Evolutionary conservation across 2,113 vertebrate species (phyloP).

Genomic region (Candoia aspera): DNA sequence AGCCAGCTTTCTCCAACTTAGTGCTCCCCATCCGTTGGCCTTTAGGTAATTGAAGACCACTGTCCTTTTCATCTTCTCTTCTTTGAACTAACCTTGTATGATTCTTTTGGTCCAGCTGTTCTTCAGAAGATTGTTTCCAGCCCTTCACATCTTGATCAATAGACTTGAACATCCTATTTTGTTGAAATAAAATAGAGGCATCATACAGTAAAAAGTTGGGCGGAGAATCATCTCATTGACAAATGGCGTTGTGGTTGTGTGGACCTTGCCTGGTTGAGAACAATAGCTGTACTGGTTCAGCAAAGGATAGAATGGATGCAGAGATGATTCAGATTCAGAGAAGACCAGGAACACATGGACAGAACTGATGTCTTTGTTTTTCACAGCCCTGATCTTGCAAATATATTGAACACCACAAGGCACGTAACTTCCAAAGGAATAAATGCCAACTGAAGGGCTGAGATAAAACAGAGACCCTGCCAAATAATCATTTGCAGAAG

Average conservation of each 20-base stretch:
- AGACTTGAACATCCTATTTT: not conserved
- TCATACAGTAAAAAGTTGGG: too few species aligned
- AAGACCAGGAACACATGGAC: slow-evolving; percentile 13
- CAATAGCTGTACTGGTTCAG: not conserved
- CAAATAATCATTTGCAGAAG: slow-evolving; percentile 36
- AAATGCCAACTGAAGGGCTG: slow-evolving; percentile 38
- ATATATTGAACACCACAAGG: slow-evolving; percentile 49
- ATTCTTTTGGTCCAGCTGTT: not conserved
- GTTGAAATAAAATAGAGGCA: not conserved
- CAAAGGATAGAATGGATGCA: slow-evolving; percentile 25
- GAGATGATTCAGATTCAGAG: slow-evolving; percentile 13
- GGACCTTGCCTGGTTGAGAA: not conserved
- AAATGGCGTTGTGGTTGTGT: too few species aligned
- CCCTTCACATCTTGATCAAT: not conserved
- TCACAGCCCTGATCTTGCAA: slow-evolving; percentile 43
- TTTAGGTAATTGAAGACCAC: not conserved
- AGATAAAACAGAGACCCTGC: slow-evolving; percentile 40
- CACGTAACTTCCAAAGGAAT: slow-evolving; percentile 49
- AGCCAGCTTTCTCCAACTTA: too few species aligned
- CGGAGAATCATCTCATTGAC: not conserved
- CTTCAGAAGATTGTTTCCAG: not conserved
- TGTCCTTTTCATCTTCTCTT: not conserved
- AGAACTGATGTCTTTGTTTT: slow-evolving; percentile 37
- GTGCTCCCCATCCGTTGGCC: not conserved
- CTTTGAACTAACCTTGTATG: not conserved